phyloP scores from a whole-genome alignment of 2,113 vertebrate species.

The Centropristis striata region DNA sequence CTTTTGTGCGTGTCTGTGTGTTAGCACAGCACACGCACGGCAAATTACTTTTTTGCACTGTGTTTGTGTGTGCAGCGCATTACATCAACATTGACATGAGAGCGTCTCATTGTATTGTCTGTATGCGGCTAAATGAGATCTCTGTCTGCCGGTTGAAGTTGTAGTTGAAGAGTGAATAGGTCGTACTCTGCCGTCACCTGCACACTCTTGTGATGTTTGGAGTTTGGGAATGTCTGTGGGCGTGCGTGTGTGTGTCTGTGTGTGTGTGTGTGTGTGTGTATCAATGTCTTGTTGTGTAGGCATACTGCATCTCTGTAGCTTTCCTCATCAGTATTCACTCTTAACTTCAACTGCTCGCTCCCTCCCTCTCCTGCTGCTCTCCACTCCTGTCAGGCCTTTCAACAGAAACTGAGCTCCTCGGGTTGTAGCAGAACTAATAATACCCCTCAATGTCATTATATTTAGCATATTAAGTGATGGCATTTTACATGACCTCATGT shows the following conservation, averaged over 20 bases:
- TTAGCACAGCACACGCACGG: neutral
- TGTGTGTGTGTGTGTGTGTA: slow-evolving; percentile 43
- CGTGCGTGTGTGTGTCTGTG: slow-evolving; percentile 31
- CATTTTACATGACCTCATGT: slow-evolving; percentile 24
- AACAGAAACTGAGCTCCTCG: slow-evolving; percentile 42
- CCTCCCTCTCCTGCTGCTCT: slow-evolving; percentile 38
- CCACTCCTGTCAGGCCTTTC: slow-evolving; percentile 65
- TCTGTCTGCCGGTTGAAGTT: slow-evolving; percentile 37
- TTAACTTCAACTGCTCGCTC: slow-evolving; percentile 34
- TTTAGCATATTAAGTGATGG: slow-evolving; percentile 46
- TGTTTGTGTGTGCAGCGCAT: slow-evolving; percentile 10
- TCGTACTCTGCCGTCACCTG: slow-evolving; percentile 65
- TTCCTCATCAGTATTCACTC: slow-evolving; percentile 75
- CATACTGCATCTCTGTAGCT: slow-evolving; percentile 71
- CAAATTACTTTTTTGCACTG: neutral
- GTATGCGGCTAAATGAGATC: slow-evolving; percentile 36
- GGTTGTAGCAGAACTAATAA: slow-evolving; percentile 58
- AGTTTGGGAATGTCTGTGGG: slow-evolving; percentile 52
- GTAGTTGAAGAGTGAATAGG: slow-evolving; percentile 41
- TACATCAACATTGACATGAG: slow-evolving; percentile 20
- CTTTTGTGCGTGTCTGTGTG: slow-evolving; percentile 11
- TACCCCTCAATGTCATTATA: slow-evolving; percentile 40
- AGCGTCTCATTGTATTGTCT: slow-evolving; percentile 18
- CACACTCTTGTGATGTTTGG: slow-evolving; percentile 43
- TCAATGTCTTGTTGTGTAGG: slow-evolving; percentile 68